Percentiles rank a stretch among this genome's conserved stretches.
Evolutionary conservation across 2,888 invertebrate genomes (phyloP).

Genomic region (Drosophila algonquin): DNA sequence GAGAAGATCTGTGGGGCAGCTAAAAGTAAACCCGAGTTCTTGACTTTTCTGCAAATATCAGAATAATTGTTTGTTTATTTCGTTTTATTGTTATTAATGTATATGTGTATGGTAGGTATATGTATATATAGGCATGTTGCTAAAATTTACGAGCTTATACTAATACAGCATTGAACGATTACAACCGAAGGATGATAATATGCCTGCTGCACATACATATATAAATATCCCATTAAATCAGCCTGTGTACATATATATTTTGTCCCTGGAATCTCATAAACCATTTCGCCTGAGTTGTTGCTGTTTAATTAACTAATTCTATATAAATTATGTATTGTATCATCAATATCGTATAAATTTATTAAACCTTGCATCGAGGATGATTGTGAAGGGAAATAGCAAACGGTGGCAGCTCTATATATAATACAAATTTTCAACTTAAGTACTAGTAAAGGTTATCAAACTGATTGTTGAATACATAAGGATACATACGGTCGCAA

Average conservation of each 20-base stretch:
- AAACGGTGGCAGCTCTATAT: conserved; percentile 3
- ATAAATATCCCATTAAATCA: conserved; percentile 13
- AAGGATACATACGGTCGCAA: not conserved
- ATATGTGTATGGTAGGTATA: conserved; percentile 10
- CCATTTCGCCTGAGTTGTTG: conserved; percentile 36
- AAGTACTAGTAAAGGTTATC: conserved; percentile 8
- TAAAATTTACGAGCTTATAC: conserved; percentile 40
- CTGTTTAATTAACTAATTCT: conserved; percentile 29
- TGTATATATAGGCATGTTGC: conserved; percentile 26
- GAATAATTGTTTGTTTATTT: conserved; percentile 24
- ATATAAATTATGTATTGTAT: conserved; percentile 19
- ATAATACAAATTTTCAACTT: conserved; percentile 37
- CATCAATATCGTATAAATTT: conserved; percentile 19
- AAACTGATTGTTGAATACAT: not conserved
- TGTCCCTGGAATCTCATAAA: conserved; percentile 42
- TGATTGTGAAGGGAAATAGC: conserved; percentile 7
- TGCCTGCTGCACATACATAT: not conserved
- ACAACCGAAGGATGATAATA: conserved; percentile 61
- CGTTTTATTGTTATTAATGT: conserved; percentile 31
- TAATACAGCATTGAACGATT: conserved; percentile 61
- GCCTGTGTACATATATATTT: conserved; percentile 36
- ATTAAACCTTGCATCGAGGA: conserved; percentile 16
- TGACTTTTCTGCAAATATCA: no score
- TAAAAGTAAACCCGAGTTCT: no score
- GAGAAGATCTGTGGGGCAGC: no score